Conservation (phyloP, 35 echinoderm and acorn worm genomes). For the Patiria miniata region DNA sequence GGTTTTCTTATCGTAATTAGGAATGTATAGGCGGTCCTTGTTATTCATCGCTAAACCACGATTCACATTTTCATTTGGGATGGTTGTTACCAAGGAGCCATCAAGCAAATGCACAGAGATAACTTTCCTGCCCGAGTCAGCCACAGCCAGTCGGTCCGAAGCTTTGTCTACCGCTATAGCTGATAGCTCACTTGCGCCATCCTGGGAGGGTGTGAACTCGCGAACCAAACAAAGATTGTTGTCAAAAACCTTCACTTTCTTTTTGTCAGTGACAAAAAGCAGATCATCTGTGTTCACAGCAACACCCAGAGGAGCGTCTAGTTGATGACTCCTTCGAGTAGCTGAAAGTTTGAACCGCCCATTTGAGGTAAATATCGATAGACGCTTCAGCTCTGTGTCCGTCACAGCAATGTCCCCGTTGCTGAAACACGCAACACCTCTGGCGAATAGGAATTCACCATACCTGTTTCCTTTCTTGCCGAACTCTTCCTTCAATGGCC, state of each 20-base stretch:
- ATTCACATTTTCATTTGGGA: no score
- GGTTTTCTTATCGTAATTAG: no score
- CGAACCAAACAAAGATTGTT: background rate
- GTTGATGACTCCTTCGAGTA: background rate
- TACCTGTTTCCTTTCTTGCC: background rate
- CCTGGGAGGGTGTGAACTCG: background rate
- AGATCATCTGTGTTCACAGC: conserved; percentile 15
- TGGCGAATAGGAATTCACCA: background rate
- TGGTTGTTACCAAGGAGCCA: background rate
- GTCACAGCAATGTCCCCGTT: conserved; percentile 19
- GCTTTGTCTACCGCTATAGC: background rate
- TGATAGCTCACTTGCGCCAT: background rate
- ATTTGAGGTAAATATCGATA: background rate
- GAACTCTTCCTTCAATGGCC: no score
- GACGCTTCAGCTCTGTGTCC: background rate
- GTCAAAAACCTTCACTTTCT: conserved; percentile 21
- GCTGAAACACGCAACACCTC: background rate
- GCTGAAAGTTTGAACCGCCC: conserved; percentile 1
- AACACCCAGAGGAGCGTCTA: background rate
- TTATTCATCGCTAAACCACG: no score
- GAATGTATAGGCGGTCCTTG: no score
- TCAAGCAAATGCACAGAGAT: background rate
- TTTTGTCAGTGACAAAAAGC: conserved; percentile 1
- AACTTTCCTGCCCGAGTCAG: background rate
- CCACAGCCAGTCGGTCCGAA: background rate